Base-by-base conservation (phyloP, 2,113 vertebrate genomes). In the Hiodon tergisus region DNA sequence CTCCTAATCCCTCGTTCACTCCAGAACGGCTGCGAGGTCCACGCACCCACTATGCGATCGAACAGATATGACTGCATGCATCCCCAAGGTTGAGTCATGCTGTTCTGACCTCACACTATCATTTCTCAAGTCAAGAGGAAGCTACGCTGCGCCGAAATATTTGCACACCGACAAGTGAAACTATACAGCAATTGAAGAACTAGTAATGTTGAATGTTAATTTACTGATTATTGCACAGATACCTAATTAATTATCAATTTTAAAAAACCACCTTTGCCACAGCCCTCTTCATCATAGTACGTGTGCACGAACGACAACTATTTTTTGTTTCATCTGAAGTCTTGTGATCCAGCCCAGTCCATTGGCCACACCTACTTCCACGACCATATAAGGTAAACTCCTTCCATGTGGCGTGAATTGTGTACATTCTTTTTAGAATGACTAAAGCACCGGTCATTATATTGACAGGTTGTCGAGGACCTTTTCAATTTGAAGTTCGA, bases 1-100 rank as follows among this genome's bases (percentile, higher is more conserved):
- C 78, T 71, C 78, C 78, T 76, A 78, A 74, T 72, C 5, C 47
- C 54, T 10, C 70, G 74, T 48, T 80, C 80, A 62, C 55, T 71
- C 71, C 81, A 48, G 63, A 63, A 70, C 55, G 81, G 78, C 78
- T 62, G 83, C 77, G 66, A 11, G 82, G 80, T 86, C 83, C 82
- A 79, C 81, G 83, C 83, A 82, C 67, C 79, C 79, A 75, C 79
- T 86, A 81, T 80, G 82, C 79, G 81, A 79, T 73, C 82, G 86
- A 85, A 85, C 74, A 69, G 82, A 75, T 77, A 87, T 89, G 88
- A 88, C 87, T 89, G 89, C 89, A 88, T 72, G 84, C 86, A 89
- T 89, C 84, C 86, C 90, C 85, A 62, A 80, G 86, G 85, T 91
- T 90, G 90, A 91, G 88, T 92, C 90, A 91, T 84, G 85, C 86